Base-by-base conservation (phyloP, 1,140 invertebrate genomes). In the Drosophila biarmipes region DNA sequence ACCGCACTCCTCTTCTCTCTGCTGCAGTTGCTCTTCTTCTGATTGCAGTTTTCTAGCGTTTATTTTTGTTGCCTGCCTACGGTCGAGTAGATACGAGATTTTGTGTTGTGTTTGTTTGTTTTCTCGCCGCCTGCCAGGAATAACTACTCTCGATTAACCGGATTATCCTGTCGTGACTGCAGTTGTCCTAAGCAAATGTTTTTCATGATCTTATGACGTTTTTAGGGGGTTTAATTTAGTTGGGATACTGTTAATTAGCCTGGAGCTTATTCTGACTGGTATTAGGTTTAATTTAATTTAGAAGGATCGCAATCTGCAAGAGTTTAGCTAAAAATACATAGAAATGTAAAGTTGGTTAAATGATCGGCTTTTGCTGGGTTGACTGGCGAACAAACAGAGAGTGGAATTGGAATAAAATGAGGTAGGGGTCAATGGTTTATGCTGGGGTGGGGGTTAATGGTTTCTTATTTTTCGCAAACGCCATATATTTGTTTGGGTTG, bases 251-350 rank as follows among this genome's bases (percentile, higher is more conserved):
- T 21, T 54, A 40, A 35, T 55, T 45, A 51, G 54, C 54, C 38
- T 57, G 31, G 34, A 17, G 43, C 35, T 67, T 51, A 21, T 31
- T 45, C 54, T 24, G 42, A 8, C 43, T 63, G 35, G 46, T 74
- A 55, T 51, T 7, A 6, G 19, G 53, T 75, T 75, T 74, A 73
- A 43, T 73, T 86, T 34, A 59, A 67, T 54, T 80, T 82, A 82
- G 78, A 84, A 68, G 52, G 72, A 69, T 58, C 73, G 84, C 75
- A 75, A 80, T 73, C 85, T 89, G 84, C 76, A 79, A 89, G 68
- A 84, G 76, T 80, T 80, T 74, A 89, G 80, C 85, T 90, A 89
- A 89, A 89, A 89, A 84, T 89, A 89, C 86, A 90, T 80, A 89
- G 66, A 89, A 77, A 81, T 78, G 76, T 67, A 61, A 61, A 82